Percentiles rank a stretch among this genome's conserved stretches.
Conservation (phyloP, 2,113 vertebrate species). For the Neogale vison region DNA sequence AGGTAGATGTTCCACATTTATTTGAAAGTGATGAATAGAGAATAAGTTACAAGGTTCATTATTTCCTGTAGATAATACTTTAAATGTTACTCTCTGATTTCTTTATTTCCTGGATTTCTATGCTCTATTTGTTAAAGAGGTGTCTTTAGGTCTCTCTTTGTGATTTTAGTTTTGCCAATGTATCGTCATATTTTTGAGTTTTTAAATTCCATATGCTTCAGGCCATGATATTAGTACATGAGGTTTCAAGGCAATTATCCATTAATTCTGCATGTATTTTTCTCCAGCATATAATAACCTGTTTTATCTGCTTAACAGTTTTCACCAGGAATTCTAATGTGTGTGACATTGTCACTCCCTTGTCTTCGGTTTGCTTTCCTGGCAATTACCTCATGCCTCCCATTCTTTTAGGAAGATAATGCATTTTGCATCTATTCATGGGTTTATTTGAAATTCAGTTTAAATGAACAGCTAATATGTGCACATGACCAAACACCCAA, state of each 20-base stretch:
- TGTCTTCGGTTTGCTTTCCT: background rate
- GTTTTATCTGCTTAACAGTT: background rate
- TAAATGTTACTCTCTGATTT: background rate
- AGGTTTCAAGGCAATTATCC: background rate
- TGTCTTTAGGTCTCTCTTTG: background rate
- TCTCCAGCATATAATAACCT: background rate
- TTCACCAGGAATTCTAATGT: background rate
- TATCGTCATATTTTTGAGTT: background rate
- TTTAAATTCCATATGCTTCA: background rate
- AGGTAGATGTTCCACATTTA: background rate
- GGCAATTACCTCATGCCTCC: background rate
- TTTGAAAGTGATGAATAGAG: background rate
- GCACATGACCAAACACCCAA: background rate
- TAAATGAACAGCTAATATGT: background rate
- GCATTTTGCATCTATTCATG: background rate
- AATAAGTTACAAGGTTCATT: background rate
- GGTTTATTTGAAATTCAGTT: background rate
- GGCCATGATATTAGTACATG: background rate
- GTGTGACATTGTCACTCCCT: background rate
- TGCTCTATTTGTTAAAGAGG: background rate
- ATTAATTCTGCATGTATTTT: background rate
- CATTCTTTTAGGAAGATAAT: background rate
- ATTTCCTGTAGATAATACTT: conserved; percentile 26
- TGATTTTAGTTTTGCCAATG: background rate
- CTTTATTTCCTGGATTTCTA: background rate